phyloP scores from a whole-genome alignment of 2,113 vertebrate species.

The Dicerorhinus sumatrensis region DNA sequence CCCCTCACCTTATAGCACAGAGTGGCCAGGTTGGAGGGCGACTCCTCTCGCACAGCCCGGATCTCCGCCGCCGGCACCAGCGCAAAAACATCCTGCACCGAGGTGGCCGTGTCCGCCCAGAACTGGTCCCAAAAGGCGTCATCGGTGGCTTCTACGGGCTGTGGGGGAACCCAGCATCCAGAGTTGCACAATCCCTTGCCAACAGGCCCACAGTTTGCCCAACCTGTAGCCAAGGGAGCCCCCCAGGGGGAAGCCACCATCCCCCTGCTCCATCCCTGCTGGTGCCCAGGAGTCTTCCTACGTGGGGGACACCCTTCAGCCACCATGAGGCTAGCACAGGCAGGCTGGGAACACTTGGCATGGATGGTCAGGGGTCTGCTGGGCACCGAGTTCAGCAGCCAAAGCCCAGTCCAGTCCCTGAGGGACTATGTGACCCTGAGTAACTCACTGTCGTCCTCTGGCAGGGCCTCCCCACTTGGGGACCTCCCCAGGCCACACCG shows the following conservation, averaged over 20 bases:
- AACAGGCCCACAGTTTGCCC: background rate
- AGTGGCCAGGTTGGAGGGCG: slow-evolving; percentile 97
- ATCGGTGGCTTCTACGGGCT: slow-evolving; percentile 99
- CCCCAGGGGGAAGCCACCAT: background rate
- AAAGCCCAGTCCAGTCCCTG: background rate
- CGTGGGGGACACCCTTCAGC: rapidly evolving
- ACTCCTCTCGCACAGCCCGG: slow-evolving; percentile 97
- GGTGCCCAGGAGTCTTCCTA: background rate
- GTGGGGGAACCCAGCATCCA: slow-evolving; percentile 8
- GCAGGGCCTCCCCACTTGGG: background rate
- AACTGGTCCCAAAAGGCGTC: slow-evolving; percentile 99
- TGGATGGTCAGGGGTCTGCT: background rate
- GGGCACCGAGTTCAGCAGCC: background rate
- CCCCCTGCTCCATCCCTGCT: background rate
- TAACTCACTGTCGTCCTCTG: background rate
- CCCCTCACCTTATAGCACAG: slow-evolving; percentile 96
- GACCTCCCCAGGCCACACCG: background rate
- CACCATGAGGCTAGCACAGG: background rate
- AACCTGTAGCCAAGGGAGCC: background rate
- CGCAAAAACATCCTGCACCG: slow-evolving; percentile 98
- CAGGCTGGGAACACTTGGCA: background rate
- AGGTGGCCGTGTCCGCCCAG: slow-evolving; percentile 97
- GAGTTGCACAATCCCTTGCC: background rate
- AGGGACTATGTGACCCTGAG: background rate
- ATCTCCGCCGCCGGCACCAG: slow-evolving; percentile 98